Base-by-base conservation (phyloP, 2,797 vertebrate genomes). In the Geotrypetes seraphini region DNA sequence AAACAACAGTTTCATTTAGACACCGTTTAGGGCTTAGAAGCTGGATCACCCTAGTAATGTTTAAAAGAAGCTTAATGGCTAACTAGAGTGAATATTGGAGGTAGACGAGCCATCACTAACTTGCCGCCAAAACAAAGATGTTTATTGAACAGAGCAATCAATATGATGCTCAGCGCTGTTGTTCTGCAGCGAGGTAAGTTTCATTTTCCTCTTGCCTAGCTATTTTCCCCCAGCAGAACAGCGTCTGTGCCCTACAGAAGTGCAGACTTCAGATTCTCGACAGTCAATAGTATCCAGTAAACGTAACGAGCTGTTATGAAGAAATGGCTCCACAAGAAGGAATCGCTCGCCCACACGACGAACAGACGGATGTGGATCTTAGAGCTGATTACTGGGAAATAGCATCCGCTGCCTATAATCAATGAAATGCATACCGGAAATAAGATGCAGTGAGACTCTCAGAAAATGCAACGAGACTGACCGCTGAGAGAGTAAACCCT, bases 281-380 rank as follows among this genome's bases (percentile, higher is more conserved):
- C 48, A 55, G 50, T 41, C 42, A 58, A 49, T 37, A 15, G 31
- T 50, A 39, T 30, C 47, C 45, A 40, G 28, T 30, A 46, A 44
- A 39, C 56, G 47, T 35, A 57, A 48, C 52, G 33, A 56, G 60
- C 44, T 19, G 43, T 38, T 44, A 41, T 46, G 52, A 59, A 45
- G 42, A 43, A 50, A 52, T 58, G 63, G 67, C 60, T 61, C 59
- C 54, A 34, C 40, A 47, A 17, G 39, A 40, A 56, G 53, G 45
- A 48, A 50, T 50, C 59, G 52, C 51, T 49, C 37, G 43, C 63
- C 65, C 49, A 57, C 22, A 44, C 37, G 44, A 41, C 46, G 62
- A 43, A 28, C 25, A 47, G 39, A 50, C 53, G n/a, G n/a, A n/a
- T n/a, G n/a, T n/a, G n/a, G n/a, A n/a, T n/a, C n/a, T n/a, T n/a